Conservation (phyloP, 2,113 vertebrate species). For the Neotoma lepida region DNA sequence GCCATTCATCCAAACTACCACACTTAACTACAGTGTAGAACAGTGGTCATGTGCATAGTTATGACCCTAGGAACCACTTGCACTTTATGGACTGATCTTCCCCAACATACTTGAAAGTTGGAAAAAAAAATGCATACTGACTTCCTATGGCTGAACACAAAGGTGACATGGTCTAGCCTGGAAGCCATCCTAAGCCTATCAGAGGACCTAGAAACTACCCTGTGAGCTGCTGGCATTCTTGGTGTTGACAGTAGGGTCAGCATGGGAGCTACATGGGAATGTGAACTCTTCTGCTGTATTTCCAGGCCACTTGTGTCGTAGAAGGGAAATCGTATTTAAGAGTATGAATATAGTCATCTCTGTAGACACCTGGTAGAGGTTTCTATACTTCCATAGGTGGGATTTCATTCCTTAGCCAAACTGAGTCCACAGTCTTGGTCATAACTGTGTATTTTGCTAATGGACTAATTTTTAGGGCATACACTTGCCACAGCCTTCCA, state of each 20-base stretch:
- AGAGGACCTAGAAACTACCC: background rate
- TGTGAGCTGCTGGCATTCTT: background rate
- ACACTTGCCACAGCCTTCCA: fast-evolving
- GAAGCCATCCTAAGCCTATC: too few relatives aligned
- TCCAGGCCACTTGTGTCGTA: background rate
- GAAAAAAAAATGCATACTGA: background rate
- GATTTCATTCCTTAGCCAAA: background rate
- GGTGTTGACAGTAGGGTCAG: background rate
- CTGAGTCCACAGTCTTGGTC: too few relatives aligned
- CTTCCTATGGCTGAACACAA: fast-evolving
- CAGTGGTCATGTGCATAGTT: background rate
- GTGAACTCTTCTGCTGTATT: background rate
- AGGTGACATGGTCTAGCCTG: background rate
- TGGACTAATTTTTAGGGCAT: fast-evolving
- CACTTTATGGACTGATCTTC: background rate
- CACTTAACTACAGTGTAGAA: background rate
- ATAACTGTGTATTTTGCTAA: background rate
- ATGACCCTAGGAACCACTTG: too few relatives aligned
- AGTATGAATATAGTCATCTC: fast-evolving
- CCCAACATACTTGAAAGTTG: background rate
- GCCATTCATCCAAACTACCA: background rate
- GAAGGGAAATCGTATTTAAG: background rate
- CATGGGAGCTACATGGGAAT: fast-evolving
- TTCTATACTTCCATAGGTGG: background rate
- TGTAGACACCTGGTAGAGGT: background rate